Conservation (phyloP, 2,888 invertebrate genomes). For the Fragum fragum region DNA sequence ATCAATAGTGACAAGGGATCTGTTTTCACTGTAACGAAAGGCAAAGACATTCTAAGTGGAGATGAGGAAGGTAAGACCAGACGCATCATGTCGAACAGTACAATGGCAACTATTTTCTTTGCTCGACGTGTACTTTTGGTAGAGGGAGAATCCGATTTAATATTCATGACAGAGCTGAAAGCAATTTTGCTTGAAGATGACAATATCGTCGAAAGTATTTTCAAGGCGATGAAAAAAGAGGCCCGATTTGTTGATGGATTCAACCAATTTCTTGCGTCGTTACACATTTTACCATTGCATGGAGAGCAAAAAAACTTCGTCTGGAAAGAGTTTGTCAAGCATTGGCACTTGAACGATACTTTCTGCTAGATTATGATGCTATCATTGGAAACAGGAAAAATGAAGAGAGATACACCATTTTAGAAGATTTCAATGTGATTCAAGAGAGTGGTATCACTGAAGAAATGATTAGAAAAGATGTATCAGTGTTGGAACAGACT, state of each 20-base stretch:
- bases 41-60: not conserved
- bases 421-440: no score
- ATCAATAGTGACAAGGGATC: not conserved
- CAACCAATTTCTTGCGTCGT: not conserved
- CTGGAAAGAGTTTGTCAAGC: conserved; percentile 2
- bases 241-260: not conserved
- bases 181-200: not conserved
- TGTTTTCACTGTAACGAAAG: not conserved
- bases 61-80: not conserved
- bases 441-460: no score
- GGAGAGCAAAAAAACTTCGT: conserved; percentile 14
- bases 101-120: conserved; percentile 19
- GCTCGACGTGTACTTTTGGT: conserved; percentile 28
- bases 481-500: no score
- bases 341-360: conserved; percentile 2
- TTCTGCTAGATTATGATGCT: conserved; percentile 25
- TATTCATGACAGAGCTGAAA: conserved; percentile 17
- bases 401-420: no score
- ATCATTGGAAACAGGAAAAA: not conserved
- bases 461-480: no score
- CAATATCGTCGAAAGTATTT: no score
- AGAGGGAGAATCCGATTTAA: conserved; percentile 11
- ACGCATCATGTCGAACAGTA: conserved; percentile 14
- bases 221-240: not conserved
- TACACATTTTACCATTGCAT: conserved; percentile 10